Percentiles rank a stretch among this genome's conserved stretches.
Evolutionary conservation across 92 coral and sea anemone species (phyloP).

Genomic region (Galaxea fascicularis): DNA sequence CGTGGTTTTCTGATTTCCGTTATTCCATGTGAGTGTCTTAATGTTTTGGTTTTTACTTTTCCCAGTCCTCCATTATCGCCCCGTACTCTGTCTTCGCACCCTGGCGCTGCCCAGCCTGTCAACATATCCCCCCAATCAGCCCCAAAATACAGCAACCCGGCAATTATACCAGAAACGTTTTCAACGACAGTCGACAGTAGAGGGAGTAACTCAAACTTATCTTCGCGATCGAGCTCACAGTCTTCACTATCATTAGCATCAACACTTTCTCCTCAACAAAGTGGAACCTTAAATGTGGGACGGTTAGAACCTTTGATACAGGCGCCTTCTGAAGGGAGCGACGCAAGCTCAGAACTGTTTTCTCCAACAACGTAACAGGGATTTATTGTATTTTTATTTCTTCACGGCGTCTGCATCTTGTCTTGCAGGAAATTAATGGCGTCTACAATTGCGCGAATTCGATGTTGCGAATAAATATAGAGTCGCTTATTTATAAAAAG

Average conservation of each 20-base stretch:
- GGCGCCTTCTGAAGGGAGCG: slow-evolving; percentile 39
- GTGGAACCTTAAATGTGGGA: slow-evolving; percentile 60
- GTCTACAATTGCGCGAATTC: neutral
- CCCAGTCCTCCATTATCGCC: slow-evolving; percentile 53
- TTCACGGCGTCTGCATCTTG: neutral
- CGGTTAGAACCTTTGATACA: slow-evolving; percentile 57
- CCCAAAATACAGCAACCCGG: slow-evolving; percentile 44
- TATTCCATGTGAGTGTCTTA: neutral
- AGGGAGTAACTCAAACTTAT: slow-evolving; percentile 34
- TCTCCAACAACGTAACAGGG: slow-evolving; percentile 61
- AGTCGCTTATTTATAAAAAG: neutral
- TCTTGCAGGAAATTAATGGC: neutral
- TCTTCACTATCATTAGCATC: slow-evolving; percentile 68
- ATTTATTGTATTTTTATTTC: neutral
- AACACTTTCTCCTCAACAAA: slow-evolving; percentile 38
- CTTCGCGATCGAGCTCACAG: slow-evolving; percentile 71
- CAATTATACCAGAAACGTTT: slow-evolving; percentile 37
- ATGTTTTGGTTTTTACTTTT: neutral
- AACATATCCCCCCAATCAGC: slow-evolving; percentile 48
- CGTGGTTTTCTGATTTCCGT: neutral
- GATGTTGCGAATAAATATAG: neutral
- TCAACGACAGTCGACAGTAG: slow-evolving; percentile 49
- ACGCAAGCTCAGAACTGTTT: slow-evolving; percentile 62
- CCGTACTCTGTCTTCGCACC: slow-evolving; percentile 62
- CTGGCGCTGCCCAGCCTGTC: slow-evolving; percentile 70